A percentile compares a stretch with the other conserved stretches of the same genome.
Evolutionary conservation across 1,140 invertebrate species (phyloP).

Genomic region (Hermetia illucens): DNA sequence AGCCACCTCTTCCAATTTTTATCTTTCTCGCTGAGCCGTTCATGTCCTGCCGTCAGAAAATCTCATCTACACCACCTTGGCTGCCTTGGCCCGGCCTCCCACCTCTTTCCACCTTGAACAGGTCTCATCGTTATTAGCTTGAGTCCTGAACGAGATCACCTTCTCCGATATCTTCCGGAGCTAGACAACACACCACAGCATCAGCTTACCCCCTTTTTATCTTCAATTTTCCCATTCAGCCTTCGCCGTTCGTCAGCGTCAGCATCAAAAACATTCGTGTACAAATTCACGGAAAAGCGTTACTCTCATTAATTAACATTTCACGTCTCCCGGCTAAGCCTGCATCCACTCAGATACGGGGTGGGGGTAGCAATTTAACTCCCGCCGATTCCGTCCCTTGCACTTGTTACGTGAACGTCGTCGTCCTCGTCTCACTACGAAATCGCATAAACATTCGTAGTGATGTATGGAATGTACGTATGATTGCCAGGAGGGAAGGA

Average conservation of each 20-base stretch:
- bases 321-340: constrained; percentile 1
- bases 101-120: constrained; percentile 8
- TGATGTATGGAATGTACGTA: no score
- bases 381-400: not conserved
- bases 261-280: no score
- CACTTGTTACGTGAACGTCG: no score
- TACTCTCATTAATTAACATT: constrained; percentile 1
- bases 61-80: not conserved
- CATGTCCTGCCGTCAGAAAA: constrained; percentile 6
- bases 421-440: no score
- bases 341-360: constrained; percentile 1
- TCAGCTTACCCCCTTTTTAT: no score
- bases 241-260: no score
- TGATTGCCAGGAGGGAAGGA: no score
- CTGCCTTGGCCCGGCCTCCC: not conserved
- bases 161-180: not conserved
- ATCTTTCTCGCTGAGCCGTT: no score
- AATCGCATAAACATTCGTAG: no score
- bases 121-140: constrained; percentile 3
- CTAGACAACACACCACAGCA: not conserved
- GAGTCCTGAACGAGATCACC: not conserved
- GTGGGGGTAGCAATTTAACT: no score
- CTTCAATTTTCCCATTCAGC: no score
- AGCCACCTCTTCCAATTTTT: no score
- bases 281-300: not conserved